Percentiles rank a stretch among this genome's conserved stretches.
phyloP scores from a whole-genome alignment of 2,797 vertebrate genomes.

The Eulemur coronatus region DNA sequence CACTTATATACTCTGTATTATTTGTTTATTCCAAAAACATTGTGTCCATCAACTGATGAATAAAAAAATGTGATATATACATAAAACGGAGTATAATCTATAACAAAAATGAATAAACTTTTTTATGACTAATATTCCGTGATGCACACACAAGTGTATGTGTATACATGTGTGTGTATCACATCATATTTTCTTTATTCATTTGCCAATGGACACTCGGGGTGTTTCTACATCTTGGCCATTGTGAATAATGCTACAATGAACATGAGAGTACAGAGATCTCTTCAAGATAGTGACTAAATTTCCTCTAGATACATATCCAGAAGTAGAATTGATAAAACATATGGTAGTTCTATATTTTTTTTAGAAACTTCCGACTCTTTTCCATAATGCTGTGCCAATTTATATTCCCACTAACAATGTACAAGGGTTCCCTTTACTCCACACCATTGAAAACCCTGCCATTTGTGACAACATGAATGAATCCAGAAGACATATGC shows the following conservation, averaged over 20 bases:
- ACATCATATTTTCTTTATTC: not conserved
- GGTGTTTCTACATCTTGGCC: not conserved
- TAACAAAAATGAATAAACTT: not conserved
- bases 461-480: not conserved
- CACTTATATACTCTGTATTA: not conserved
- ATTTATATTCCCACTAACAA: not conserved
- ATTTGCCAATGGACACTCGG: not conserved
- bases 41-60: not conserved
- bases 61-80: not conserved
- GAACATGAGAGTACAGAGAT: not conserved
- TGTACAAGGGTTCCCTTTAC: not conserved
- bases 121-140: not conserved
- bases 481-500: not conserved
- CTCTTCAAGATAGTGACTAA: not conserved
- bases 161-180: too few species aligned
- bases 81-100: not conserved
- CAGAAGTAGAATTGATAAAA: not conserved
- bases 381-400: not conserved
- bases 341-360: not conserved
- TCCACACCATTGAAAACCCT: not conserved
- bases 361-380: not conserved
- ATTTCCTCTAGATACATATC: not conserved
- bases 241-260: not conserved
- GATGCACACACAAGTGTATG: too few species aligned
- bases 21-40: not conserved